A percentile compares a stretch with the other conserved stretches of the same genome.
These are phyloP conservation scores for Incurvaria masculella DNA, from an alignment of 2,888 invertebrate genomes.

Conservation along the genomic window DNA sequence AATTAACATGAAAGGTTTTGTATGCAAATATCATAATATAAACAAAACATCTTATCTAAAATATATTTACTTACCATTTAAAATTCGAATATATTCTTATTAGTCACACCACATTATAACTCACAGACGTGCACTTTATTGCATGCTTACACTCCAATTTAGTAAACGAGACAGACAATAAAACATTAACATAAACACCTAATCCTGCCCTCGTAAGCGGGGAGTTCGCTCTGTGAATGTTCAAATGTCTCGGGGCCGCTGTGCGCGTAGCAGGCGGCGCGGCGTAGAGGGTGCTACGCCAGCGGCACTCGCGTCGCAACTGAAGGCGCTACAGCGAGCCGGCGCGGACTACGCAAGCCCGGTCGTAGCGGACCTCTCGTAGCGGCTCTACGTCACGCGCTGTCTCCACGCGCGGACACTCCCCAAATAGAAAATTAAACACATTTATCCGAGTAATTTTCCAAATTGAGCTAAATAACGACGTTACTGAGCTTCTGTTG, in stretches of 20 bases:
- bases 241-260: not conserved
- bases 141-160: too few species aligned
- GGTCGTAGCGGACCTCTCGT: not conserved
- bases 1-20: too few species aligned
- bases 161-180: too few species aligned
- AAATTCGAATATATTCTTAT: too few species aligned
- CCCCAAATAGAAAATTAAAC: slow-evolving; percentile 48
- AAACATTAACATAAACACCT: too few species aligned
- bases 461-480: slow-evolving; percentile 52
- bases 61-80: too few species aligned
- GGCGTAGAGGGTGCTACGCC: not conserved
- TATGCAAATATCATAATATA: too few species aligned
- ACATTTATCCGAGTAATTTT: slow-evolving; percentile 52
- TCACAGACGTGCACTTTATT: too few species aligned
- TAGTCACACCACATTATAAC: too few species aligned
- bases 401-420: slow-evolving; percentile 26
- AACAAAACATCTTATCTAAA: too few species aligned
- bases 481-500: slow-evolving; percentile 34
- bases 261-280: not conserved
- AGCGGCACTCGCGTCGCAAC: not conserved
- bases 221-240: not conserved
- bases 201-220: too few species aligned
- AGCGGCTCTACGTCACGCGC: not conserved
- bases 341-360: slow-evolving; percentile 15
- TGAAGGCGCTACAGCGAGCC: slow-evolving; percentile 12